Evolutionary conservation across 2,113 vertebrate genomes (phyloP).

Genomic region (Tenrec ecaudatus): DNA sequence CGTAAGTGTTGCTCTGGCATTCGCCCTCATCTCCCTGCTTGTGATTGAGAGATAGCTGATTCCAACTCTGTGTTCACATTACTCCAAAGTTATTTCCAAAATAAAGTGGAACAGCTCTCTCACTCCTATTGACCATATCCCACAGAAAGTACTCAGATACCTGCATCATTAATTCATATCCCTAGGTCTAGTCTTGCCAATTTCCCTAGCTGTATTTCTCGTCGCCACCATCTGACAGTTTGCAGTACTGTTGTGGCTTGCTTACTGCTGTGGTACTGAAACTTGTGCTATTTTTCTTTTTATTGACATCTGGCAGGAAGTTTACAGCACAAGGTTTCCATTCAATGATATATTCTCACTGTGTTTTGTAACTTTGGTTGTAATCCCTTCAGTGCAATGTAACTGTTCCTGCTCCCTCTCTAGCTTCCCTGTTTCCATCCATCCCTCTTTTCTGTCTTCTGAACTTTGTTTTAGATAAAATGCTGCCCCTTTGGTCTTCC

Average conservation of each 20-base stretch:
- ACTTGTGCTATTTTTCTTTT: background rate
- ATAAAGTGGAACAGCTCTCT: background rate
- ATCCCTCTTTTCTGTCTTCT: no score
- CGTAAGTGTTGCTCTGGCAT: fast-evolving
- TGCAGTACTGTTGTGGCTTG: background rate
- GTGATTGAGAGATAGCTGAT: background rate
- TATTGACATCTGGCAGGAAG: no score
- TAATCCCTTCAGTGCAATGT: no score
- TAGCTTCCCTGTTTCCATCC: no score
- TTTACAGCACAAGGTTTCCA: no score
- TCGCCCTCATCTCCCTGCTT: background rate
- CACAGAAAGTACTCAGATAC: background rate
- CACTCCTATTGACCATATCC: background rate
- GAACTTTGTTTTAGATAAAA: no score
- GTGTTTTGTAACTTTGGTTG: no score
- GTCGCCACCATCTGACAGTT: background rate
- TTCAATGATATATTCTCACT: no score
- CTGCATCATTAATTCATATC: background rate
- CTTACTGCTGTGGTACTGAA: background rate
- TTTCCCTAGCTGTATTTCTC: slow-evolving; percentile 15
- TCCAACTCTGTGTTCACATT: background rate
- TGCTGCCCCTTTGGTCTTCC: no score
- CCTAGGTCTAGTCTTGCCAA: background rate
- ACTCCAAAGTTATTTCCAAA: background rate
- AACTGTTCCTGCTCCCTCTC: no score